These are phyloP conservation scores for Habropoda laboriosa DNA, from an alignment of 1,140 invertebrate genomes.

Conservation along the genomic window DNA sequence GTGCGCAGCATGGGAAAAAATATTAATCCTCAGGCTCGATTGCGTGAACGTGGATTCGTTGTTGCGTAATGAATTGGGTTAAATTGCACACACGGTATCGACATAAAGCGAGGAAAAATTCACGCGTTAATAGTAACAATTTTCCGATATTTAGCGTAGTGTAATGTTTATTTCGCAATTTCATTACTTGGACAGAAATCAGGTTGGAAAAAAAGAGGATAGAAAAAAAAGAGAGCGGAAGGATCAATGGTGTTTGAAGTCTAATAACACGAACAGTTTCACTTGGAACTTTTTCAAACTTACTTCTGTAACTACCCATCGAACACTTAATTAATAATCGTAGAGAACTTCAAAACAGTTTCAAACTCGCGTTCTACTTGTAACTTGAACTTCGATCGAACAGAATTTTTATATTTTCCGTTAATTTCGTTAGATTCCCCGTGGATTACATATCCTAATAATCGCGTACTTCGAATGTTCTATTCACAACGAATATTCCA, in stretches of 20 bases:
- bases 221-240: neutral
- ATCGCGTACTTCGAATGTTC: too few species aligned
- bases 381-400: neutral
- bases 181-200: neutral
- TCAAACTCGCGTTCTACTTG: neutral
- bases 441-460: too few species aligned
- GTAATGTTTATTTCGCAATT: neutral
- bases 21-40: neutral
- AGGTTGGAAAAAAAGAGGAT: neutral
- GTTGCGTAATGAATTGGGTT: neutral
- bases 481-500: too few species aligned
- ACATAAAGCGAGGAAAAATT: neutral
- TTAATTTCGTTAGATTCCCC: neutral
- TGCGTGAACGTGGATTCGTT: too few species aligned
- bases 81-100: neutral
- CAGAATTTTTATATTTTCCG: neutral
- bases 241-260: neutral
- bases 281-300: neutral
- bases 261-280: neutral
- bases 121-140: neutral
- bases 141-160: neutral
- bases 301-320: neutral
- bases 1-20: too few species aligned
- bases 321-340: constrained; percentile 18
- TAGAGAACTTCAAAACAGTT: neutral